Conservation (phyloP, 2,797 vertebrate species). For the Alfaro cultratus region DNA sequence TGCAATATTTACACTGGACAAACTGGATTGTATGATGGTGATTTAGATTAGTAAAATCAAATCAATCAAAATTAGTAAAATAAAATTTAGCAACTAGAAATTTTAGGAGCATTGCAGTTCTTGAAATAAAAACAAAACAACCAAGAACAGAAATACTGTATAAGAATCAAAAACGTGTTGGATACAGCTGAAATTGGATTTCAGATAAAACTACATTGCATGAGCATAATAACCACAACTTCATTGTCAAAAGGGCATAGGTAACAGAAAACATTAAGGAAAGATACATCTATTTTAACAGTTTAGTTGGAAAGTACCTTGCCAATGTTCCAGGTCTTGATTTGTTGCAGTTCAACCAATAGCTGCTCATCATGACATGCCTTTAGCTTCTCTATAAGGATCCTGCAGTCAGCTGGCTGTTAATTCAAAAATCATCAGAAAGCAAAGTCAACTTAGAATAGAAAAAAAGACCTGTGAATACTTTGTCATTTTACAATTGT, state of each 20-base stretch:
- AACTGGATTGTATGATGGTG: neutral
- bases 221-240: neutral
- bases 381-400: slow-evolving; percentile 96
- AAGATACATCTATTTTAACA: neutral
- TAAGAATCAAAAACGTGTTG: neutral
- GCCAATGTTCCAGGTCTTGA: slow-evolving; percentile 99
- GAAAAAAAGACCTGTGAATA: neutral
- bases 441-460: neutral
- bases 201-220: neutral
- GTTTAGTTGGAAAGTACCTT: slow-evolving; percentile 81
- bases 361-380: slow-evolving; percentile 94
- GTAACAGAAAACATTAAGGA: neutral
- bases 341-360: slow-evolving; percentile 93
- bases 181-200: neutral
- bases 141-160: neutral
- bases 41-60: neutral
- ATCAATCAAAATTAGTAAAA: neutral
- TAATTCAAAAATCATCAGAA: slow-evolving; percentile 33
- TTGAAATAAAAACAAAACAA: neutral
- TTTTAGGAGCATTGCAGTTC: neutral
- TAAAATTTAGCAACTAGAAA: neutral
- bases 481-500: neutral
- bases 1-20: neutral
- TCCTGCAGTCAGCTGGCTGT: slow-evolving; percentile 96
- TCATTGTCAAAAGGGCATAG: neutral